Base-by-base conservation (phyloP, 2,888 invertebrate genomes). In the Hypomecis atomaria region DNA sequence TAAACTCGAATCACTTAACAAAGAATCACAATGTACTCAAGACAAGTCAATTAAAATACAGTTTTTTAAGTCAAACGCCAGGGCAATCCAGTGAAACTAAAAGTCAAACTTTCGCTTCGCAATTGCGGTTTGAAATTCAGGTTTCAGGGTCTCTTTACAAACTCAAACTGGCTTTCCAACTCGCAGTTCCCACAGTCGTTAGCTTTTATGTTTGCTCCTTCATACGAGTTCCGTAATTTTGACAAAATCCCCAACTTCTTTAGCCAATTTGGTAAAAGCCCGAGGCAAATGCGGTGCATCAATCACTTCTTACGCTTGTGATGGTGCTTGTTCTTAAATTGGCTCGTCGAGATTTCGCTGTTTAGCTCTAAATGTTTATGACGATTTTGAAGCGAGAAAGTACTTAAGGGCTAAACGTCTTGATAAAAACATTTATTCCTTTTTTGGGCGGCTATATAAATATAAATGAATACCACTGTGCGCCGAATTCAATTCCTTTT, bases 151-250 rank as follows among this genome's bases (percentile, higher is more conserved):
- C 48, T 34, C 59, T 58, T 60, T 63, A 40, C 56, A 55, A 60
- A 65, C 11, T 58, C 45, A 42, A 60, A 50, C 57, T 10, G 43
- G 57, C 59, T 63, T 59, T 43, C 9, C 37, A 66, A 66, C 49
- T 63, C 48, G 9, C 40, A 59, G 59, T 47, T 55, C 50, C 59
- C 40, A 40, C 52, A 55, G 50, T 59, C 58, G 47, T 63, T 58
- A 53, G 60, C 52, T 57, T 65, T 65, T 57, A 65, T 60, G 65
- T 60, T 59, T 59, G 59, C 59, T 60, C 60, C 53, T 52, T 60
- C 59, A 57, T 60, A 65, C 48, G 44, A 64, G 52, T 60, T 56
- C 37, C 37, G 49, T 45, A 57, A 60, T 65, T 60, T 40, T 52
- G 56, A 49, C 42, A 34, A 59, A 64, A 59, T 59, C 50, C 13